Base-by-base conservation (phyloP, 2,797 vertebrate species). In the Crocidura indochinensis region DNA sequence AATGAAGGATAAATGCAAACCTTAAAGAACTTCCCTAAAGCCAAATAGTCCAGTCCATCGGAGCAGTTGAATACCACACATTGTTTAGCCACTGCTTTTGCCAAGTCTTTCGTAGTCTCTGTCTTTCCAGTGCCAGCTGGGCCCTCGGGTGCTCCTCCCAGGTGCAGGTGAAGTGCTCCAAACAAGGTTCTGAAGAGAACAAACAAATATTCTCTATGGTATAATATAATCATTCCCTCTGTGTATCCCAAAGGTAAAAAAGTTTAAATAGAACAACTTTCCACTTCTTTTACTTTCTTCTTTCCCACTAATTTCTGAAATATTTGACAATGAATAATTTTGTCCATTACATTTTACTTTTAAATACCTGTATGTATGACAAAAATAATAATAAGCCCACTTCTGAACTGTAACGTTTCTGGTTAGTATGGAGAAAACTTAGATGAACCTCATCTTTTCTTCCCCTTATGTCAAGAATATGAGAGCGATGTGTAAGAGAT, bases 1-100 rank as follows among this genome's bases (percentile, higher is more conserved):
- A 73, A 88, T 29, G 17, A 87, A 8, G 19, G 78, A 3, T 84
- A 1, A 12, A 85, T 75, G 22, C 96, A 74, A 94, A 99, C 98
- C 98, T 99, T 99, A 95, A 99, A 99, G 97, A 99, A 99, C 95
- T 99, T 99, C 65, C 99, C 99, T 86, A 99, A 96, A 29, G 99
- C 99, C 47, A 99, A 98, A 96, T 99, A 99, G 97, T 99, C 99
- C 93, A 99, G 96, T 60, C 99, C 99, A 68, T 99, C 99, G 0
- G 99, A 99, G 96, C 99, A 99, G 97, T 99, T 99, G 96, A 99
- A 99, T 88, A 99, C 99, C 8, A 99, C 99, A 96, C 99, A 99
- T 84, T 99, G 99, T 72, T 99, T 99, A 76, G 99, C 99, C n/a
- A 99, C 98, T 53, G 99, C 99, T 97, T 99, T 99, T 90, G 99